Conservation (phyloP, 1,140 invertebrate genomes). For the Popillia japonica region DNA sequence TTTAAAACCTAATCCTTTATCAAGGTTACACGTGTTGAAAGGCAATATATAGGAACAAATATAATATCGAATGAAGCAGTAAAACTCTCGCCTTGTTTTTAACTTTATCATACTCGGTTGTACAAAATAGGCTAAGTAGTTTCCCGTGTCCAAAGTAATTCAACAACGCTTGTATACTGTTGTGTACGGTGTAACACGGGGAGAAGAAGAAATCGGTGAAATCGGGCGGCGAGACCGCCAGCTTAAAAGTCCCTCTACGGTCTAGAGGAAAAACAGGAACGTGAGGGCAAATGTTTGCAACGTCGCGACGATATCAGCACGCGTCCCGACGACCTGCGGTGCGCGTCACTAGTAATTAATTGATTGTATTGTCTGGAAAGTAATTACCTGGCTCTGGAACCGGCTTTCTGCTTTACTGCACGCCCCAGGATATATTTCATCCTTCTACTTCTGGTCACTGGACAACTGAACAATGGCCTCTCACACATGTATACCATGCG, state of each 20-base stretch:
- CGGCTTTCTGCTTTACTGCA: conserved; percentile 48
- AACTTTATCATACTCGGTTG: neutral
- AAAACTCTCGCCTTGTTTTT: conserved; percentile 4
- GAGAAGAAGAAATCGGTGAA: conserved; percentile 33
- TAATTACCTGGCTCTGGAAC: conserved; percentile 58
- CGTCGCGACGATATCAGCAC: conserved; percentile 50
- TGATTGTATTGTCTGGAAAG: conserved; percentile 60
- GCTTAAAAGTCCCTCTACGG: neutral
- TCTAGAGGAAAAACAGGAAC: neutral
- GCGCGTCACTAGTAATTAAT: conserved; percentile 59
- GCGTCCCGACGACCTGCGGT: conserved; percentile 54
- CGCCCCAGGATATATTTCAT: conserved; percentile 57
- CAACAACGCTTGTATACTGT: neutral
- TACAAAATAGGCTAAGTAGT: conserved; percentile 2
- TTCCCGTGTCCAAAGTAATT: conserved; percentile 6
- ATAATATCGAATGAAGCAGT: neutral
- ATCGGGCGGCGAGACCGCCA: conserved; percentile 15
- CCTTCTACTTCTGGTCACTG: conserved; percentile 57
- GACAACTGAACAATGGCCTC: conserved; percentile 54
- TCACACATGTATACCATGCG: neutral
- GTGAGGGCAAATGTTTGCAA: conserved; percentile 36
- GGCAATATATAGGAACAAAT: neutral
- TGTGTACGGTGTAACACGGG: conserved; percentile 4
- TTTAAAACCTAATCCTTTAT: no score
- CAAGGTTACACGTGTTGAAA: neutral